A percentile compares a stretch with the other conserved stretches of the same genome.
Conservation (phyloP, 2,113 vertebrate species). For the Okapia johnstoni region DNA sequence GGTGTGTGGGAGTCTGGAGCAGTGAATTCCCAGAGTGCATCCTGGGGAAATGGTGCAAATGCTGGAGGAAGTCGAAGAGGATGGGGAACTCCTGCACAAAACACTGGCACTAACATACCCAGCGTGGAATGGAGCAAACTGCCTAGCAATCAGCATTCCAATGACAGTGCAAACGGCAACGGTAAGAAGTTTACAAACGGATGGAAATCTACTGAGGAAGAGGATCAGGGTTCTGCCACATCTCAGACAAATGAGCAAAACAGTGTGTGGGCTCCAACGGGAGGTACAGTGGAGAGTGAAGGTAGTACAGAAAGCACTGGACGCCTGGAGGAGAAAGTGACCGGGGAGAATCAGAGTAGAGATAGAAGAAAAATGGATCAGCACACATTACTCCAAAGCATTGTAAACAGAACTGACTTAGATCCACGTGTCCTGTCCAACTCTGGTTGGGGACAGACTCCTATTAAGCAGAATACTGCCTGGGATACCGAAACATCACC, state of each 20-base stretch:
- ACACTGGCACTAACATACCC: conserved; percentile 82
- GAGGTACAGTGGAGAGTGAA: conserved; percentile 85
- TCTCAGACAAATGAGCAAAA: conserved; percentile 79
- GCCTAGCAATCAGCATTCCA: conserved; percentile 89
- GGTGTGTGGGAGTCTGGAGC: conserved; percentile 90
- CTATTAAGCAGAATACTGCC: conserved; percentile 95
- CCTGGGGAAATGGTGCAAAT: conserved; percentile 83
- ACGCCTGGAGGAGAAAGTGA: conserved; percentile 84
- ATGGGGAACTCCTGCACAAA: conserved; percentile 87
- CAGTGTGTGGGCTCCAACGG: conserved; percentile 85
- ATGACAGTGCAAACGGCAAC: conserved; percentile 78
- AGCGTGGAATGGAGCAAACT: conserved; percentile 91
- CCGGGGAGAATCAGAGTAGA: conserved; percentile 78
- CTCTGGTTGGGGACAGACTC: conserved; percentile 98
- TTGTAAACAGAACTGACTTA: conserved; percentile 86
- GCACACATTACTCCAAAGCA: conserved; percentile 82
- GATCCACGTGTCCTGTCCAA: conserved; percentile 98
- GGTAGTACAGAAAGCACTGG: conserved; percentile 90
- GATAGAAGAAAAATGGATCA: conserved; percentile 85
- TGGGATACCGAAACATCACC: conserved; percentile 90
- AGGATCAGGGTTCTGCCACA: conserved; percentile 79
- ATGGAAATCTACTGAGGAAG: conserved; percentile 95
- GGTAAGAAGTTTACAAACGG: conserved; percentile 91
- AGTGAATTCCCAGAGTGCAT: conserved; percentile 80
- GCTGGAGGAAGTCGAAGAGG: conserved; percentile 86